Base-by-base conservation (phyloP, 2,113 vertebrate genomes). In the Xiphophorus couchianus region DNA sequence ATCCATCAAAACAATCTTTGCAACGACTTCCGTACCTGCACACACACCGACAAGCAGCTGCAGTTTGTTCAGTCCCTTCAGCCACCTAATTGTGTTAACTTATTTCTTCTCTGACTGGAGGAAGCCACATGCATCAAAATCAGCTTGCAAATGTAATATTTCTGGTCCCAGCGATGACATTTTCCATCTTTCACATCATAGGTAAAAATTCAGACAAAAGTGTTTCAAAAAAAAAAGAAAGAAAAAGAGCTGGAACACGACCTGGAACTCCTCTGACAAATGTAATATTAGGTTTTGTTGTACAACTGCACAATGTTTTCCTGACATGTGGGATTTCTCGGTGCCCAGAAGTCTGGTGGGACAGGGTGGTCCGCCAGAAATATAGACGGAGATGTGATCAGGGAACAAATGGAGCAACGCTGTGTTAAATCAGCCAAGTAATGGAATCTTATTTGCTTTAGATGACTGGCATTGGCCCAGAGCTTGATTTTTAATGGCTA, bases 261-360 rank as follows among this genome's bases (percentile, higher is more conserved):
- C 14, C 29, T 69, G 63, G 37, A 62, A 60, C 74, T 58, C 27
- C 62, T 8, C 66, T 81, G 77, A 69, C 69, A 76, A 54, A 78
- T 58, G 64, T 72, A 76, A 66, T 71, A 14, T 19, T 5, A 28
- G 54, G 14, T 68, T 42, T 37, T 66, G 73, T 33, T 72, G 62
- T 61, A 35, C 25, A 79, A 66, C 58, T 54, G 12, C 42, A 62
- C 62, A 77, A 28, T 66, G 63, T 7, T 54, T 81, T 72, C 74
- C 39, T 70, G 37, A 42, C 39, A 74, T 68, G 73, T 65, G 58
- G 69, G 72, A 85, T 80, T 83, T 80, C 39, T 71, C 54, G 78
- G 79, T 76, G 86, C 85, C 90, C 61, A 62, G 72, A 73, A 66
- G 90, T 90, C 84, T 90, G 81, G 25, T 69, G 75, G 62, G 68